Conservation (phyloP, 2,113 vertebrate species). For the Dromas ardeola region DNA sequence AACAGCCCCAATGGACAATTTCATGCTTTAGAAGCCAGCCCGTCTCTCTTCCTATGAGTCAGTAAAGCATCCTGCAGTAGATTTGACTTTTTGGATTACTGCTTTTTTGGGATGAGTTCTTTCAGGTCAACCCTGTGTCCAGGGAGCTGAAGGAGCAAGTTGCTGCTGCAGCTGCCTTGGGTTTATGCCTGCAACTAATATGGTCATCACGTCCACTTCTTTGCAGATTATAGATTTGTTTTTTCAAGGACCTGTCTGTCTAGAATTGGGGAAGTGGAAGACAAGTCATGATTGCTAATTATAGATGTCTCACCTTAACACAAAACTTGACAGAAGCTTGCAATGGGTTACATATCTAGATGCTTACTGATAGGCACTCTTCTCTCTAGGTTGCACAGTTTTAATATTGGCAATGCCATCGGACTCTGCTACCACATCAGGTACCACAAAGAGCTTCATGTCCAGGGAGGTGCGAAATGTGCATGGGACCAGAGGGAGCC, state of each 20-base stretch:
- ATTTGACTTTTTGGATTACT: not conserved
- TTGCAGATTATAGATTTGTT: not conserved
- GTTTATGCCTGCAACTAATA: not conserved
- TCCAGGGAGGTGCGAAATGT: not conserved
- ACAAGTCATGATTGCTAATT: not conserved
- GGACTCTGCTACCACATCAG: rapidly evolving
- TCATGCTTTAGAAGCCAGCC: not conserved
- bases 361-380: not conserved
- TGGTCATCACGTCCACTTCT: not conserved
- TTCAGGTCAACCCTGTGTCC: not conserved
- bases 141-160: not conserved
- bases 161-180: not conserved
- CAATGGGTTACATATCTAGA: not conserved
- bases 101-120: not conserved
- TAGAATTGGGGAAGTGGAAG: not conserved
- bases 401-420: not conserved
- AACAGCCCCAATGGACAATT: not conserved
- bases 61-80: not conserved
- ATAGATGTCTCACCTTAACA: not conserved
- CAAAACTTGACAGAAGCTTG: not conserved
- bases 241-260: not conserved
- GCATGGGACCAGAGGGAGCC: not conserved
- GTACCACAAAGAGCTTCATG: not conserved
- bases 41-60: not conserved
- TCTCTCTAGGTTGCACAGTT: not conserved